Evolutionary conservation across 2,888 invertebrate genomes (phyloP).

Genomic region (Pollenia griseotomentosa): DNA sequence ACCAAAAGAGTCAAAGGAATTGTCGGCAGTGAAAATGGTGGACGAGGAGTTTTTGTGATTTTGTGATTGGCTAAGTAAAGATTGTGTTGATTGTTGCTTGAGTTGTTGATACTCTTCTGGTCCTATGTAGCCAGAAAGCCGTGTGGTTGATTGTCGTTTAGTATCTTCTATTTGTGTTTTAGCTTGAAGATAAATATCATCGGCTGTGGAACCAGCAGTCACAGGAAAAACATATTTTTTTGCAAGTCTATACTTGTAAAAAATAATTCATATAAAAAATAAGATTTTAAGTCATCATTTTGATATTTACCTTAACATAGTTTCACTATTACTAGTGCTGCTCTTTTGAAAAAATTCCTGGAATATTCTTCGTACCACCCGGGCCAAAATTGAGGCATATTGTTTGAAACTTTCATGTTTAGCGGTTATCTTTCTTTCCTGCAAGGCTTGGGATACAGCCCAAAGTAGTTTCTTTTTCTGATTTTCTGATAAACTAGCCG

Average conservation of each 20-base stretch:
- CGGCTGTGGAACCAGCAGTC: slow-evolving; percentile 87
- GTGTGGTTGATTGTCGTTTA: slow-evolving; percentile 77
- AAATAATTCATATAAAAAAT: neutral
- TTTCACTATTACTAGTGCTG: slow-evolving; percentile 91
- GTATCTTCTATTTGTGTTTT: slow-evolving; percentile 79
- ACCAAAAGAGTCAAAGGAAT: slow-evolving; percentile 80
- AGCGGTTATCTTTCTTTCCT: slow-evolving; percentile 88
- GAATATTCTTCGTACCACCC: slow-evolving; percentile 88
- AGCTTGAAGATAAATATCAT: slow-evolving; percentile 86
- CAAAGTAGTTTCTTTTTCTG: slow-evolving; percentile 89
- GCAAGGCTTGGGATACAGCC: slow-evolving; percentile 92
- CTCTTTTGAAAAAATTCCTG: slow-evolving; percentile 86
- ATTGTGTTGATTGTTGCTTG: slow-evolving; percentile 75
- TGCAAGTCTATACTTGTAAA: slow-evolving; percentile 85
- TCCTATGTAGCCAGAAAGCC: slow-evolving; percentile 81
- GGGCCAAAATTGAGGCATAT: slow-evolving; percentile 88
- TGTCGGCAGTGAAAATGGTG: slow-evolving; percentile 79
- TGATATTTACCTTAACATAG: slow-evolving; percentile 87
- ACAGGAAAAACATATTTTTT: slow-evolving; percentile 88
- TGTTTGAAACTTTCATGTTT: slow-evolving; percentile 89
- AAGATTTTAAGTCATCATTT: neutral
- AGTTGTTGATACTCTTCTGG: slow-evolving; percentile 82
- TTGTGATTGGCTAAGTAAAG: slow-evolving; percentile 55
- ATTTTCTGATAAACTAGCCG: slow-evolving; percentile 81
- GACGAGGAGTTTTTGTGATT: slow-evolving; percentile 75